A percentile compares a stretch with the other conserved stretches of the same genome.
phyloP scores from a whole-genome alignment of 2,797 vertebrate genomes.

The Momotus momota region DNA sequence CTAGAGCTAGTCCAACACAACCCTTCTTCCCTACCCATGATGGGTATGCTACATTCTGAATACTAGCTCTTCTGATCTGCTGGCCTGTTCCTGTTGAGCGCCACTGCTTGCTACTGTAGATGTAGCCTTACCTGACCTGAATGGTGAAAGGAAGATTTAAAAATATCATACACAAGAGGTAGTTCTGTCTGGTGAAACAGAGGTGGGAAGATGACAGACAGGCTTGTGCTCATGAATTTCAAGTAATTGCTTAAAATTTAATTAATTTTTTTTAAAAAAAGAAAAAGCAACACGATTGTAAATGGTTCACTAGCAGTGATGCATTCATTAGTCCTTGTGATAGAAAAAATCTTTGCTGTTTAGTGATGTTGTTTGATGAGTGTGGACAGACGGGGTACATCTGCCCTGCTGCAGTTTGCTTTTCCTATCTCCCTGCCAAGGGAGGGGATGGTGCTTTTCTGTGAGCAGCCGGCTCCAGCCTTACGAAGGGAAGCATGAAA shows the following conservation, averaged over 20 bases:
- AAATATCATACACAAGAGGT: background rate
- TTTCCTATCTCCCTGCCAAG: background rate
- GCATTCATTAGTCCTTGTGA: rapidly evolving
- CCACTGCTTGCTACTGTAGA: background rate
- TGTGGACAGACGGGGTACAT: background rate
- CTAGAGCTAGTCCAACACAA: background rate
- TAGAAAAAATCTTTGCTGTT: background rate
- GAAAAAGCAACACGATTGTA: background rate
- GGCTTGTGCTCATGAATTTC: background rate
- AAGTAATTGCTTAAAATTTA: background rate
- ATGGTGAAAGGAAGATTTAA: background rate
- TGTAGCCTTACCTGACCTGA: background rate
- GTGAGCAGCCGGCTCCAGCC: background rate
- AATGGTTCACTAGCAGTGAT: background rate
- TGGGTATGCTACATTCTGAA: rapidly evolving
- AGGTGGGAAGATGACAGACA: background rate
- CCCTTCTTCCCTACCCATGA: background rate
- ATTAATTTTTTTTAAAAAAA: background rate
- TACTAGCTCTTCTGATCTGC: background rate
- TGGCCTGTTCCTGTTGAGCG: background rate
- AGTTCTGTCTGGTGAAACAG: background rate
- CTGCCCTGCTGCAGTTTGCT: background rate
- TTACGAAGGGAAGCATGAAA: background rate
- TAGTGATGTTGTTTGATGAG: background rate
- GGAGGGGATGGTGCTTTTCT: background rate